Evolutionary conservation across 2,888 invertebrate genomes (phyloP), one percentile per base, ranked within the genome.

Genomic region (Mythimna loreyi): DNA sequence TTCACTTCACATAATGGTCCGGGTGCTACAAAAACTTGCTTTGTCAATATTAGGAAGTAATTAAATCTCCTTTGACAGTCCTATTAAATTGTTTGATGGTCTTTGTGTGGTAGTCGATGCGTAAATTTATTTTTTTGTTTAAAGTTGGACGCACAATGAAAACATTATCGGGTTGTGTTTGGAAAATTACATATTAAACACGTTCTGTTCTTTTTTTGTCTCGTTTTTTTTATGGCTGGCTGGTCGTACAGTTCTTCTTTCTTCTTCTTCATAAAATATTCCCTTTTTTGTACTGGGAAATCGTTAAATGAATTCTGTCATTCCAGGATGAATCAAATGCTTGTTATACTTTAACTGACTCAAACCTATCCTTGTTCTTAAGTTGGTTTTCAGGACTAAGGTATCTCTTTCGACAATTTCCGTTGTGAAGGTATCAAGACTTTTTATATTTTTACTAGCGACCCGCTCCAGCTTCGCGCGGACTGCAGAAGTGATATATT

Each of bases 1-100:
- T 61, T 57, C 71, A 72, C 66, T 69, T 77, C 75, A 84, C 85
- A 85, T 86, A 90, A 91, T 89, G 76, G 85, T 87, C 85, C 83
- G 82, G 86, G 88, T 88, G 58, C 47, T 19, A 86, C 83, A 92
- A 93, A 93, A 94, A 93, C 83, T 71, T 47, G 87, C 89, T 92
- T 92, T 92, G 91, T 93, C 91, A 90, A 92, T 92, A 93, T 92
- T 94, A 94, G 94, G 94, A 95, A 95, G 94, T 94, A 94, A 94
- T 95, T 93, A 94, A 89, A 78, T 75, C 76, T 78, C 87, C 87
- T 89, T 90, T 92, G 92, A 90, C 91, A 92, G 88, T 87, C 85
- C 90, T 91, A 93, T 94, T 91, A 92, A 89, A 86, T 86, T 86
- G 78, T 81, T 81, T 84, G 89, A 91, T 89, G 86, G 78, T 84